These are phyloP conservation scores for Eira barbara DNA, from an alignment of 2,113 vertebrate species.

Conservation along the genomic window DNA sequence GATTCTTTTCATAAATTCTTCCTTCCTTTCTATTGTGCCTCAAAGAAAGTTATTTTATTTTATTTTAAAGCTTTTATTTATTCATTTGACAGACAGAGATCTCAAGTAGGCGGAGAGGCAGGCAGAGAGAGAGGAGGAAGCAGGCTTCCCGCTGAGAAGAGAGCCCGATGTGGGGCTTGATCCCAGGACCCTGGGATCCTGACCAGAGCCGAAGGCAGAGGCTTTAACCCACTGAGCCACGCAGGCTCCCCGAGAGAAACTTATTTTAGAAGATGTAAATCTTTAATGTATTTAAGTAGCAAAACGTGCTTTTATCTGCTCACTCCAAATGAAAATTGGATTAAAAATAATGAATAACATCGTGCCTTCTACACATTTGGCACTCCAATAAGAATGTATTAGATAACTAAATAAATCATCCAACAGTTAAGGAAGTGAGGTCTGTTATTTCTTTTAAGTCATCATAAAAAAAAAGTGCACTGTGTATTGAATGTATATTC, in stretches of 20 bases:
- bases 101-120: too few species aligned
- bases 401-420: neutral
- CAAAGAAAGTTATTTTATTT: neutral
- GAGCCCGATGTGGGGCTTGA: fast-evolving
- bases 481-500: neutral
- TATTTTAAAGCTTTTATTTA: too few species aligned
- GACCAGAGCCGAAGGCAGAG: too few species aligned
- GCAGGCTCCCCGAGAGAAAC: neutral
- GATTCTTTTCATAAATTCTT: neutral
- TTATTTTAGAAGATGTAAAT: neutral
- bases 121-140: too few species aligned
- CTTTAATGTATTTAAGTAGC: neutral
- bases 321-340: neutral
- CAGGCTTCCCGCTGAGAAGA: too few species aligned
- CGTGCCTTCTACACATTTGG: neutral
- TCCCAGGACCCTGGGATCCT: too few species aligned
- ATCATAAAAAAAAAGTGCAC: neutral
- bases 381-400: neutral
- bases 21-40: neutral
- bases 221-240: too few species aligned
- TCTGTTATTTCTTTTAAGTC: neutral
- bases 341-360: neutral
- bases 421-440: neutral
- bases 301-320: neutral
- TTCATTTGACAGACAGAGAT: too few species aligned